Evolutionary conservation across 2,797 vertebrate species (phyloP).

Genomic region (Thunnus albacares): DNA sequence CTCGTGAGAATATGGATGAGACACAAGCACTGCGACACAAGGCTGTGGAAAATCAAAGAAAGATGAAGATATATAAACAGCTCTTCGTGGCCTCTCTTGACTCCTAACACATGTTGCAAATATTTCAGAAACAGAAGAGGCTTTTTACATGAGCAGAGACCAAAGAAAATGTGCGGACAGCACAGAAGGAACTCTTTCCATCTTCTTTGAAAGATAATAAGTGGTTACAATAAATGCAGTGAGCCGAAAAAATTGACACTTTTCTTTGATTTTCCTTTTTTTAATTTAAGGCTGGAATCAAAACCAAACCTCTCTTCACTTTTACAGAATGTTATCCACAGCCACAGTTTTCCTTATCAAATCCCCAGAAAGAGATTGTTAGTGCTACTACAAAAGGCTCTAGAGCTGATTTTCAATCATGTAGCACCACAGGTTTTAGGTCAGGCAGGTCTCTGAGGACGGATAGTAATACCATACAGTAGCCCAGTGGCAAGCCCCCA

Average conservation of each 20-base stretch:
- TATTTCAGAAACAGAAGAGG: conserved; percentile 30
- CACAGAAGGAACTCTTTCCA: conserved; percentile 15
- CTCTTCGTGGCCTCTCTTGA: conserved; percentile 53
- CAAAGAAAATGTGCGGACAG: conserved; percentile 16
- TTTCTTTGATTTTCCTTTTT: conserved; percentile 19
- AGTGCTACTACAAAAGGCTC: conserved; percentile 65
- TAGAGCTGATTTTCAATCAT: conserved; percentile 84
- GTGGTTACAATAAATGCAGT: conserved; percentile 30
- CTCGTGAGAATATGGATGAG: conserved; percentile 36
- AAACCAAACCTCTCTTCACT: conserved; percentile 39
- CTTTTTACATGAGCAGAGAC: conserved; percentile 23
- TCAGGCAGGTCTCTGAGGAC: conserved; percentile 71
- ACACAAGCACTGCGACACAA: conserved; percentile 21
- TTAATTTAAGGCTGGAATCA: conserved; percentile 50
- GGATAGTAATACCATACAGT: conserved; percentile 83
- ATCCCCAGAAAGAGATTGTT: conserved; percentile 75
- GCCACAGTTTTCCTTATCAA: conserved; percentile 60
- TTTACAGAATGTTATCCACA: conserved; percentile 47
- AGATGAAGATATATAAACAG: conserved; percentile 51
- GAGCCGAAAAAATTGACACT: conserved; percentile 19
- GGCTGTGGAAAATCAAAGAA: conserved; percentile 49
- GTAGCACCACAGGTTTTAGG: conserved; percentile 80
- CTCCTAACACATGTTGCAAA: conserved; percentile 25
- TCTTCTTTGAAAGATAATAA: conserved; percentile 3
- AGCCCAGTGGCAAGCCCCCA: conserved; percentile 81